Evolutionary conservation across 2,797 vertebrate genomes (phyloP), one percentile per base, ranked within the genome.

Genomic region (Crocodylus rhombifer): DNA sequence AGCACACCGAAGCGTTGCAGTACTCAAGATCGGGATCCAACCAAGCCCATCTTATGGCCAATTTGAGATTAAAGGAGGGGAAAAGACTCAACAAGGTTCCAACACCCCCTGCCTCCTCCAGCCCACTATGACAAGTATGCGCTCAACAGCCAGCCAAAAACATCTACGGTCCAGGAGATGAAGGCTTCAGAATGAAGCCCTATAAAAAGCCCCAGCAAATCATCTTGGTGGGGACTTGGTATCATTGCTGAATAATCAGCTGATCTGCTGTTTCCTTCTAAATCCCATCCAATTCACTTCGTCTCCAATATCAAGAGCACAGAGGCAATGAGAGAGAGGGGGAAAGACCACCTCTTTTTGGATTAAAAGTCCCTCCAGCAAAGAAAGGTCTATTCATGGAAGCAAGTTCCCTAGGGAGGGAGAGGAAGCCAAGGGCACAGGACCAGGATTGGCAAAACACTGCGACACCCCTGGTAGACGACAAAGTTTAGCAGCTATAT

Each of bases 401-500:
- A 80, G 81, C 23, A 21, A 67, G n/a, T 20, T 82, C 77, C 62
- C 42, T 21, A 58, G 69, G 60, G 20, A 84, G 20, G 36, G 69
- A 0, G 0, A 67, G 14, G 30, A 57, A 87, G 71, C 71, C 26
- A 33, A 1, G 4, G 82, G 74, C 9, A 7, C 14, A 77, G 33
- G 14, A 84, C 21, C n/a, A 42, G 25, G 33, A 60, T 57, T 87
- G 67, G 85, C 56, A 77, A 17, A 57, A 87, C 26, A 17, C 79
- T 56, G 63, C 1, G 0, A 23, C 7, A 30, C 28, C 80, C 7
- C 33, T 7, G 55, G 8, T 10, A 14, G 1, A 80, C 33, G 77
- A 51, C 36, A 57, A 93, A 86, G 63, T 80, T 89, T n/a, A 92
- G 88, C 90, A 58, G 30, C 42, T 77, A 77, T 58, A 69, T 77